phyloP scores from a whole-genome alignment of 2,113 vertebrate species.

The Elanus axillaris region DNA sequence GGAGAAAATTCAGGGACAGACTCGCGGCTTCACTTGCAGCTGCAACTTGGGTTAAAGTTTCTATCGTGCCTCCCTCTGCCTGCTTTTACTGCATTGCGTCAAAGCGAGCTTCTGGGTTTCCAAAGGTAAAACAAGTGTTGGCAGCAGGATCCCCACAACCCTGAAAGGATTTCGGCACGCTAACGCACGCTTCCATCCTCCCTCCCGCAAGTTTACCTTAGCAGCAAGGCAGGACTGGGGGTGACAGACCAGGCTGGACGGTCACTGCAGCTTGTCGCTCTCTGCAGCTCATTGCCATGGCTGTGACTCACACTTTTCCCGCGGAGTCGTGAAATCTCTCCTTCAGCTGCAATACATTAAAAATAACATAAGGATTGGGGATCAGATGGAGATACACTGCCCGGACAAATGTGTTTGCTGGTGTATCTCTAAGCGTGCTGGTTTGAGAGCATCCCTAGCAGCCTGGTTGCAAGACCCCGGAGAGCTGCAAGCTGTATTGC shows the following conservation, averaged over 20 bases:
- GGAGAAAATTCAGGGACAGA: not conserved
- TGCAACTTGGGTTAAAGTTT: not conserved
- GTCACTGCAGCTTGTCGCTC: not conserved
- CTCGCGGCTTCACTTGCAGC: not conserved
- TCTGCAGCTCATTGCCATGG: not conserved
- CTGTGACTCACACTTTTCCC: not conserved
- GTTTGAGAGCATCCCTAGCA: not conserved
- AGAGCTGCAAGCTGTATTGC: not conserved
- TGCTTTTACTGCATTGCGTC: constrained; percentile 64
- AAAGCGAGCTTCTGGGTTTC: not conserved
- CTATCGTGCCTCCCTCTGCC: not conserved
- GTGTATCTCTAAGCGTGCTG: fast-evolving
- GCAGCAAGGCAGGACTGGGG: not conserved
- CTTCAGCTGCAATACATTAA: not conserved
- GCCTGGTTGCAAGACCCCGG: fast-evolving
- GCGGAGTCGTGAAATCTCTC: not conserved
- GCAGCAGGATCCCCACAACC: not conserved
- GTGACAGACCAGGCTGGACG: not conserved
- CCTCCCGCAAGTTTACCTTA: not conserved
- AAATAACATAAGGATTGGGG: not conserved
- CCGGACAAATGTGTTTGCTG: not conserved
- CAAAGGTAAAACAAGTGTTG: not conserved
- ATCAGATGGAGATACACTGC: fast-evolving
- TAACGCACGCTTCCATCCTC: fast-evolving
- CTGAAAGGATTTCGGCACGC: fast-evolving